Base-by-base conservation (phyloP, 1,140 invertebrate genomes). In the Marisa cornuarietis region DNA sequence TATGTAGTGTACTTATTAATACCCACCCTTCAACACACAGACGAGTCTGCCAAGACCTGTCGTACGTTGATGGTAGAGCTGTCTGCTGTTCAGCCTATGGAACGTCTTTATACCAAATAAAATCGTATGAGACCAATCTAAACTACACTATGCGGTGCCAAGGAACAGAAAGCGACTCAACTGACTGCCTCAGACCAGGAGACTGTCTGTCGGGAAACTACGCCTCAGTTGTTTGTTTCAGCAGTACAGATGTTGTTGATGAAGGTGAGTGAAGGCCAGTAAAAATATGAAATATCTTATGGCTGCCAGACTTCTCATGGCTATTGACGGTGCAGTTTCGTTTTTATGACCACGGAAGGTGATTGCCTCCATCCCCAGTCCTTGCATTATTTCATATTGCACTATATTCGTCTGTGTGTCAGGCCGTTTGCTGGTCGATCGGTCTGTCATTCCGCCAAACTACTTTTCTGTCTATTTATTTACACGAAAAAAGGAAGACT, bases 151-250 rank as follows among this genome's bases (percentile, higher is more conserved):
- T 88, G 16, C 65, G 76, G 13, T 87, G 86, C 79, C 74, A 68
- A 16, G 85, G 85, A 16, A 52, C 77, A 20, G 86, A 87, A 61
- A 80, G n/a, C 11, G 78, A 74, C 54, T 72, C 85, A 3, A 42
- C 76, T 5, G 79, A 84, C 13, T 87, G 87, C 71, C 54, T 83
- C 24, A 71, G 54, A 42, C 13, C 80, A 82, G 42, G 42, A 77
- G 86, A 84, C 11, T 83, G 80, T 61, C 65, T 66, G 14, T 63
- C 71, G 22, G 63, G 31, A 16, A 54, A n/a, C 8, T 88, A 88
- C 78, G 84, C 87, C 16, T 87, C 86, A 4, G 86, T 87, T 6
- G 83, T 84, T 52, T 88, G 87, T 74, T 83, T 84, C 68, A 66
- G 73, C 26, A 51, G 62, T 26, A 26, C 24, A 14, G 72, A 79